Conservation (phyloP, 1,140 invertebrate genomes). For the Tetraneura akinire region DNA sequence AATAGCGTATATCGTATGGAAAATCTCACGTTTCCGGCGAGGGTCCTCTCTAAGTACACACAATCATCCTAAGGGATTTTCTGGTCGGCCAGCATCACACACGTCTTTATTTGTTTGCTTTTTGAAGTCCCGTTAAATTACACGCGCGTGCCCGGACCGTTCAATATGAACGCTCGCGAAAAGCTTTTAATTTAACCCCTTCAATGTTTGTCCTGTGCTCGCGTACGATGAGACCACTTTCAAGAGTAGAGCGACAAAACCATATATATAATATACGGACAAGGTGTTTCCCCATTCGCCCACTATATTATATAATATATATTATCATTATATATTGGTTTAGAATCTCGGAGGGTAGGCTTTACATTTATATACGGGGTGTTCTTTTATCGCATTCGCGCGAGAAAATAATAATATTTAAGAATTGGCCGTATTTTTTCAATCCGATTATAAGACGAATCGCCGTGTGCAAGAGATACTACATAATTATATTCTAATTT, state of each 20-base stretch:
- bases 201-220: background rate
- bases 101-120: slow-evolving; percentile 23
- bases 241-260: background rate
- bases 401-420: too few relatives aligned
- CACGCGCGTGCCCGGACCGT: background rate
- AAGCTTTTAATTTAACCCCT: slow-evolving; percentile 42
- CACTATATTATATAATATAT: background rate
- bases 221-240: background rate
- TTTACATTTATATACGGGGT: too few relatives aligned
- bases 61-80: slow-evolving; percentile 34
- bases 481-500: too few relatives aligned
- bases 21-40: background rate
- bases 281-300: background rate
- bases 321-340: slow-evolving; percentile 15
- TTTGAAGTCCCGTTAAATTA: slow-evolving; percentile 27
- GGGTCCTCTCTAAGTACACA: background rate
- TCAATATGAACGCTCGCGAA: slow-evolving; percentile 1
- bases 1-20: background rate
- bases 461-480: too few relatives aligned
- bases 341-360: background rate
- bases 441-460: too few relatives aligned
- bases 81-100: slow-evolving; percentile 4
- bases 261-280: background rate
- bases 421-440: too few relatives aligned
- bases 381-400: too few relatives aligned